Evolutionary conservation across 2,888 invertebrate species (phyloP), one percentile per base, ranked within the genome.

Genomic region (Mesoligia furuncula): DNA sequence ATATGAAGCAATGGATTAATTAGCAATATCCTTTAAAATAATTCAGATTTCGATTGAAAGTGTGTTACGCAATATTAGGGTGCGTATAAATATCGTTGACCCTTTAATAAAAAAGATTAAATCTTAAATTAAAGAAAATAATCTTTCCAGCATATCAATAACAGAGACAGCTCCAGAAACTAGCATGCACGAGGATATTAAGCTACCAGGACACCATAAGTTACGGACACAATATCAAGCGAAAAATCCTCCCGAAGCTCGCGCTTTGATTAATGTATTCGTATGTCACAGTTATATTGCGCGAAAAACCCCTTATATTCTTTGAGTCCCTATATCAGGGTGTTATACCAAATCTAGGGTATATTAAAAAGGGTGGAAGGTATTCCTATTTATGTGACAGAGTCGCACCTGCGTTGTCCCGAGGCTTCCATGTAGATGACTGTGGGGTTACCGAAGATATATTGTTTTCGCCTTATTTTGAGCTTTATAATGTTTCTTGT

Each of bases 321-420:
- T 91, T 91, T 92, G 91, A 92, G 85, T 87, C 92, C 93, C 93
- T 93, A 93, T 92, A 93, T 88, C 88, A 93, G 93, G 94, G 95
- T 93, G 94, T 95, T 95, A 95, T 92, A 93, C 94, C 93, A 95
- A 95, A 95, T 96, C 96, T 96, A 95, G 95, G 95, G 96, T 95
- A 95, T 96, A 96, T 96, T 96, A 96, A 96, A 96, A 95, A 95
- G 94, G 95, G 94, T 91, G 92, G 88, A 89, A 88, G 90, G 88
- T 84, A 88, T 83, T 88, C 91, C 91, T 95, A 94, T 95, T 95
- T 95, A 94, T 94, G 95, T 91, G 95, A 93, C 90, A 87, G 83
- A 72, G 72, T 83, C 90, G 91, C 94, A 95, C 95, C 95, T 95
- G 95, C 88, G 91, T 77, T 82, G 85, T 84, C 85, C 90, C 79